Evolutionary conservation across 2,797 vertebrate genomes (phyloP).

Genomic region (Catharus ustulatus): DNA sequence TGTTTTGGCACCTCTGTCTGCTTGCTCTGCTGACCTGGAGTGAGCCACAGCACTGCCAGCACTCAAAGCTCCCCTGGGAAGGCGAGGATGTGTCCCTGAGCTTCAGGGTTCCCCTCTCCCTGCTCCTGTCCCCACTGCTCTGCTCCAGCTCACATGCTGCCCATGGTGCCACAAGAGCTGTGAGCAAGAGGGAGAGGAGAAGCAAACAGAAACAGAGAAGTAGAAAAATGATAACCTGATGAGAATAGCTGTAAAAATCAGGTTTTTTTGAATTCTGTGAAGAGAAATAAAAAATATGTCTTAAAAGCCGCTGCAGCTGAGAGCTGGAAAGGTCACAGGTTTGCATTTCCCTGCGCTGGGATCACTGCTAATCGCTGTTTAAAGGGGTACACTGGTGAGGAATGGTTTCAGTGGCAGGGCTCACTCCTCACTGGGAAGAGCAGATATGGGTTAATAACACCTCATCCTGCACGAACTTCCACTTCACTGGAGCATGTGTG

Average conservation of each 20-base stretch:
- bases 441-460: constrained; percentile 75
- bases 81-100: neutral
- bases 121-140: neutral
- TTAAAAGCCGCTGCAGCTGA: neutral
- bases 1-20: rapidly evolving
- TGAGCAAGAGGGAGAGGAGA: neutral
- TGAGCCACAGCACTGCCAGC: rapidly evolving
- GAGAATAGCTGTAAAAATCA: neutral
- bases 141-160: rapidly evolving
- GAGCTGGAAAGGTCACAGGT: constrained; percentile 8
- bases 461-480: constrained; percentile 80
- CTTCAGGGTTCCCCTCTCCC: neutral
- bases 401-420: constrained; percentile 31
- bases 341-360: constrained; percentile 8
- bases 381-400: constrained; percentile 54
- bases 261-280: neutral
- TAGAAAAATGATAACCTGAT: rapidly evolving
- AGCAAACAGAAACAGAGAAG: neutral
- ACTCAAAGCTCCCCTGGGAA: neutral
- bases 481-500: constrained; percentile 76
- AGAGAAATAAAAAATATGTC: neutral
- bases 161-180: neutral
- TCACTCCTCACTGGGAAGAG: constrained; percentile 9
- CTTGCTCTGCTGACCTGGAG: neutral
- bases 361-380: constrained; percentile 61